Conservation (phyloP, 1,140 invertebrate genomes). For the Caenorhabditis tropicalis region DNA sequence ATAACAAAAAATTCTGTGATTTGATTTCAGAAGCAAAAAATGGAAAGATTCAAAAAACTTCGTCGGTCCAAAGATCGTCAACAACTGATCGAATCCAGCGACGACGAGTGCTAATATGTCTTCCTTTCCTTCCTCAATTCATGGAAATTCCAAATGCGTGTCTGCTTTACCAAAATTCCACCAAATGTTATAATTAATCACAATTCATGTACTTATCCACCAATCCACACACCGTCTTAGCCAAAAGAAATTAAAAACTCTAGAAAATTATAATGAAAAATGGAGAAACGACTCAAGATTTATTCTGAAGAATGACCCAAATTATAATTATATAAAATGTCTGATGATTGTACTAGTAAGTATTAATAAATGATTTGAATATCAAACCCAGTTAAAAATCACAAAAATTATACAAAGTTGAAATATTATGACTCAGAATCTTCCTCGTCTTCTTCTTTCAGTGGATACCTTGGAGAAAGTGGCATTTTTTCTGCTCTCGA, state of each 20-base stretch:
- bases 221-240: not conserved
- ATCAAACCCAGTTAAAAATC: not conserved
- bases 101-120: not conserved
- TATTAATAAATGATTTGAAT: not conserved
- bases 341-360: not conserved
- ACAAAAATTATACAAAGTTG: no score
- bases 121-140: not conserved
- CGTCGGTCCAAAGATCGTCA: conserved; percentile 31
- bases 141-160: not conserved
- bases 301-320: not conserved
- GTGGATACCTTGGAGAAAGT: not conserved
- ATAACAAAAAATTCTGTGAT: not conserved
- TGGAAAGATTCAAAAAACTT: conserved; percentile 26
- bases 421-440: not conserved
- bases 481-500: not conserved
- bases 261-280: not conserved
- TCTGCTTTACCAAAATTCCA: conserved; percentile 21
- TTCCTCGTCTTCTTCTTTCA: not conserved
- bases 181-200: not conserved
- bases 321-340: not conserved
- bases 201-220: not conserved
- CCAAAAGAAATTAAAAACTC: not conserved
- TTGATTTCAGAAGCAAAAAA: conserved; percentile 38
- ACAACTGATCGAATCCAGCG: conserved; percentile 32
- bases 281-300: not conserved